A percentile compares a stretch with the other conserved stretches of the same genome.
Evolutionary conservation across 2,113 vertebrate genomes (phyloP).

Genomic region (Leucosticte australis): DNA sequence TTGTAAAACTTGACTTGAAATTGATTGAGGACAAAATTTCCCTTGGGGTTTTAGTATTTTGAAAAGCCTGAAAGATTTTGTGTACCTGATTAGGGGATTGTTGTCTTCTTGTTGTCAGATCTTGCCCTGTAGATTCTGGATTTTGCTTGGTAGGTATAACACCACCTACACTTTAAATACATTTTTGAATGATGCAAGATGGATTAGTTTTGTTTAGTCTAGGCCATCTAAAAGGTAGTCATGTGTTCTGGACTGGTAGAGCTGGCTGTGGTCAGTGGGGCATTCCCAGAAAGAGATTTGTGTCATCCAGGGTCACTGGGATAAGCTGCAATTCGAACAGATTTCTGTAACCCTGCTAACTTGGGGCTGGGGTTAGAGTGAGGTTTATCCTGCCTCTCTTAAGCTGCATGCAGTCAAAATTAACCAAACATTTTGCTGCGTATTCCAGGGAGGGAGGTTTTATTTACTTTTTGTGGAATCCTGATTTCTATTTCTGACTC

Average conservation of each 20-base stretch:
- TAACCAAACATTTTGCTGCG: background rate
- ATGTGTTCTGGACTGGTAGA: background rate
- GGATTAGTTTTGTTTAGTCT: background rate
- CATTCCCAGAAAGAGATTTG: background rate
- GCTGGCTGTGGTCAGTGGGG: background rate
- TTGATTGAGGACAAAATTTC: background rate
- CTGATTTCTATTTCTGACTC: background rate
- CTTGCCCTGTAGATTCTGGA: background rate
- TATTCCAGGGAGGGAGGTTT: background rate
- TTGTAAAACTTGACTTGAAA: constrained; percentile 20
- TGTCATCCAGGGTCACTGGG: background rate
- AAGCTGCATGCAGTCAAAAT: background rate
- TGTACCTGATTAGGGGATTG: background rate
- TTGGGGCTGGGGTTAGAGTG: background rate
- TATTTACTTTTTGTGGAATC: background rate
- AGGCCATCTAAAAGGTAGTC: background rate
- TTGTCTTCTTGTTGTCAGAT: background rate
- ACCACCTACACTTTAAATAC: background rate
- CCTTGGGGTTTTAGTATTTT: background rate
- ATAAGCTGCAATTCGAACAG: background rate
- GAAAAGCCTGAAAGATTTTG: background rate
- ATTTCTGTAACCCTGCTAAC: background rate
- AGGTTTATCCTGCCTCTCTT: background rate
- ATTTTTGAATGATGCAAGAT: background rate
- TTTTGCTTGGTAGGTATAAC: background rate